These are phyloP conservation scores for Symphodus melops DNA, from an alignment of 2,113 vertebrate species.

Conservation along the genomic window DNA sequence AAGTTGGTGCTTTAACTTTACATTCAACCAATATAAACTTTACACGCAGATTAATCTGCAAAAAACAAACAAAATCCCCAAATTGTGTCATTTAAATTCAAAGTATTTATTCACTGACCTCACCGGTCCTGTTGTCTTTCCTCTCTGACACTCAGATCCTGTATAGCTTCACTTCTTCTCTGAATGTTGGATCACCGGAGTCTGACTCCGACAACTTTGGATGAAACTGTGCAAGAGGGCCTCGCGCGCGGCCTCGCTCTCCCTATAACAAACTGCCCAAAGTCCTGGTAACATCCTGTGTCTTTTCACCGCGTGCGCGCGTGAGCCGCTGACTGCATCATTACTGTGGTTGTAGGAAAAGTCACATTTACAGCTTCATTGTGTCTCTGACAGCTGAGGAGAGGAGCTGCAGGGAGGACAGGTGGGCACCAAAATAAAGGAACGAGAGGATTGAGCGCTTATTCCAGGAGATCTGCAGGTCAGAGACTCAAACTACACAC, in stretches of 20 bases:
- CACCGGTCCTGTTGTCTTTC: background rate
- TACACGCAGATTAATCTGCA: background rate
- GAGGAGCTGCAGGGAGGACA: slow-evolving; percentile 12
- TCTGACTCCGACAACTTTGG: background rate
- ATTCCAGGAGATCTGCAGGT: background rate
- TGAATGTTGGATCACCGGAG: background rate
- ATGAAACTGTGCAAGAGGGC: background rate
- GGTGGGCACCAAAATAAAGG: slow-evolving; percentile 24
- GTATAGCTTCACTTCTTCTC: background rate
- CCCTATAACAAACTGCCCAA: background rate
- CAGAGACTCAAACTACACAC: background rate
- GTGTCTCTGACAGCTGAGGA: slow-evolving; percentile 32
- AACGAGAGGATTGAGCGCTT: slow-evolving; percentile 12
- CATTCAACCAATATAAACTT: background rate
- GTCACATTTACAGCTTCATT: slow-evolving; percentile 30
- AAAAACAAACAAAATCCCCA: background rate
- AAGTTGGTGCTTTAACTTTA: background rate
- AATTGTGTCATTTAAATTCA: background rate
- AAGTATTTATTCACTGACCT: background rate
- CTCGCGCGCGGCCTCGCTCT: background rate
- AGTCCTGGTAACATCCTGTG: background rate
- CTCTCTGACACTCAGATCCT: slow-evolving; percentile 2
- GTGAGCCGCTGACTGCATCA: slow-evolving; percentile 15
- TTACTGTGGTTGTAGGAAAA: slow-evolving; percentile 23
- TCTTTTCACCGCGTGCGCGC: background rate